Percentiles rank a stretch among this genome's conserved stretches.
These are phyloP conservation scores for Muscicapa adusta DNA, from an alignment of 2,113 vertebrate species.

Conservation along the genomic window DNA sequence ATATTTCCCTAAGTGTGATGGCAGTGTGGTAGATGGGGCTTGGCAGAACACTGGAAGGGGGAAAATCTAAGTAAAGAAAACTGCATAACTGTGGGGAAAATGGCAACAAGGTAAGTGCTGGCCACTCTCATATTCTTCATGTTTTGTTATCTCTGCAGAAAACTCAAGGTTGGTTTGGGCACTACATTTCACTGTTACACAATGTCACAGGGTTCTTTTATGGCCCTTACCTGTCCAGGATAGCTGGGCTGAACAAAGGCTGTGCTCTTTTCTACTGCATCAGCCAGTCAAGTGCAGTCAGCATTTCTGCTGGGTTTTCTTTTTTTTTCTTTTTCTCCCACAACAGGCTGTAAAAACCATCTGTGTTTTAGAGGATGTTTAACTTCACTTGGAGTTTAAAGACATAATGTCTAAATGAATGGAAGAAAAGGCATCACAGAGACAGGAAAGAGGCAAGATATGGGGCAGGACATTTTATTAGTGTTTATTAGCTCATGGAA, in stretches of 20 bases:
- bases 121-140: neutral
- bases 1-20: neutral
- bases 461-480: neutral
- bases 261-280: neutral
- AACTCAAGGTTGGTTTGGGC: neutral
- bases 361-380: slow-evolving; percentile 8
- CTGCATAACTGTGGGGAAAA: neutral
- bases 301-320: neutral
- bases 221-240: neutral
- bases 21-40: neutral
- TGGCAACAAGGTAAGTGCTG: neutral
- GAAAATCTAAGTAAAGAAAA: neutral
- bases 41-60: neutral
- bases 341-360: neutral
- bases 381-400: neutral
- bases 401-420: neutral
- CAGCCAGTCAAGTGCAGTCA: neutral
- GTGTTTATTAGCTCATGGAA: neutral
- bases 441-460: neutral
- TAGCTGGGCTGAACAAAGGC: neutral
- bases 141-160: neutral
- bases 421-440: neutral
- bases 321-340: neutral
- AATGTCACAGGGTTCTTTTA: neutral
- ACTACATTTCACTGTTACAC: neutral